Conservation (phyloP, 1,140 invertebrate genomes). For the Formica selysi region DNA sequence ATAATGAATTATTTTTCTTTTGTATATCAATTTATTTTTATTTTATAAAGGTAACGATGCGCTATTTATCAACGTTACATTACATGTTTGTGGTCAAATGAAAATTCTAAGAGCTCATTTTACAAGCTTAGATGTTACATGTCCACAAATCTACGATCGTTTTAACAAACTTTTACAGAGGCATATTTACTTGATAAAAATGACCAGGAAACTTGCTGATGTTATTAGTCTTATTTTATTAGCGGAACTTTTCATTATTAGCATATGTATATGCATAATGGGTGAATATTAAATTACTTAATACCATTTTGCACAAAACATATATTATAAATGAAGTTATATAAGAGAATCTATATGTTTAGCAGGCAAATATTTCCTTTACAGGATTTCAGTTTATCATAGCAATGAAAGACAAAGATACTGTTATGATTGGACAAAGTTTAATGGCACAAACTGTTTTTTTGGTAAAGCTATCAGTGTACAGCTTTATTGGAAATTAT, state of each 20-base stretch:
- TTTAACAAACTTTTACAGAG: conserved; percentile 3
- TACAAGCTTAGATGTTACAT: neutral
- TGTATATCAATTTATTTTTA: neutral
- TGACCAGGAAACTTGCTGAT: conserved; percentile 27
- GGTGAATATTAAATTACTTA: conserved; percentile 41
- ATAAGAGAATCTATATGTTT: too few relatives aligned
- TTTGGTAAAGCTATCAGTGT: conserved; percentile 29
- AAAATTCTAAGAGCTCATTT: conserved; percentile 54
- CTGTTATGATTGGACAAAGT: conserved; percentile 27
- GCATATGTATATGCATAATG: conserved; percentile 43
- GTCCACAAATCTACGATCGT: neutral
- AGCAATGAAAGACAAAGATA: conserved; percentile 2
- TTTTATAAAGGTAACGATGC: conserved; percentile 58
- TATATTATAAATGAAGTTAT: neutral
- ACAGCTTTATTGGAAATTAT: conserved; percentile 61
- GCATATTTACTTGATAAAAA: conserved; percentile 40
- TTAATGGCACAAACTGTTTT: neutral
- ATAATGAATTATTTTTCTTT: neutral
- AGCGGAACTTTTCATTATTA: conserved; percentile 52
- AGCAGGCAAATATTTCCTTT: neutral
- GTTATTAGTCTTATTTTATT: conserved; percentile 45
- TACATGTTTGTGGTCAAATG: conserved; percentile 65
- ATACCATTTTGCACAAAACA: neutral
- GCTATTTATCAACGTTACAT: conserved; percentile 42
- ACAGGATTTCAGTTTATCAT: conserved; percentile 64